Conservation (phyloP, 2,113 vertebrate species). For the Strix uralensis region DNA sequence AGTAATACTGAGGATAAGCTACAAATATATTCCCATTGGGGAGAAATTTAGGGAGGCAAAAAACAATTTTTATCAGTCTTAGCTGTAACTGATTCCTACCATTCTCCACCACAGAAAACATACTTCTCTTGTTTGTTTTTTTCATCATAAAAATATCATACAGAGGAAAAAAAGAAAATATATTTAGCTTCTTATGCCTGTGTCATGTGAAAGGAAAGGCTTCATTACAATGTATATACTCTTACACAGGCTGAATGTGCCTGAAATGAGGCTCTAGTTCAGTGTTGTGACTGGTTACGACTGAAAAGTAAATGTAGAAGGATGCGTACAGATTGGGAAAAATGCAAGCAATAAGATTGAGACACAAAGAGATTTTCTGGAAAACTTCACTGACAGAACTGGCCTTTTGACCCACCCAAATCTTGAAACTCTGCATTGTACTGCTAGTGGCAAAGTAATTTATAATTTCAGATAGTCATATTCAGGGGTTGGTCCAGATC, state of each 20-base stretch:
- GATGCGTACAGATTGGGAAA: background rate
- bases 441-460: background rate
- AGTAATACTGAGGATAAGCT: background rate
- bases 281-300: background rate
- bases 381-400: background rate
- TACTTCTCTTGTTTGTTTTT: background rate
- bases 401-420: background rate
- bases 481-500: background rate
- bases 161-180: background rate
- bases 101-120: background rate
- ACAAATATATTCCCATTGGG: background rate
- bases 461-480: background rate
- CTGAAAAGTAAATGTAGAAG: background rate
- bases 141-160: background rate
- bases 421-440: background rate
- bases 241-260: background rate
- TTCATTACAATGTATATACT: background rate
- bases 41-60: background rate
- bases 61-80: background rate
- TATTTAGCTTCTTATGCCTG: accelerated
- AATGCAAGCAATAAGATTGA: background rate
- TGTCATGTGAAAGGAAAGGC: background rate
- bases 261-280: background rate
- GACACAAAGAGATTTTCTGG: background rate
- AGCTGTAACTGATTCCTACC: background rate